Evolutionary conservation across 1,140 invertebrate genomes (phyloP).

Genomic region (Nasonia longicornis): DNA sequence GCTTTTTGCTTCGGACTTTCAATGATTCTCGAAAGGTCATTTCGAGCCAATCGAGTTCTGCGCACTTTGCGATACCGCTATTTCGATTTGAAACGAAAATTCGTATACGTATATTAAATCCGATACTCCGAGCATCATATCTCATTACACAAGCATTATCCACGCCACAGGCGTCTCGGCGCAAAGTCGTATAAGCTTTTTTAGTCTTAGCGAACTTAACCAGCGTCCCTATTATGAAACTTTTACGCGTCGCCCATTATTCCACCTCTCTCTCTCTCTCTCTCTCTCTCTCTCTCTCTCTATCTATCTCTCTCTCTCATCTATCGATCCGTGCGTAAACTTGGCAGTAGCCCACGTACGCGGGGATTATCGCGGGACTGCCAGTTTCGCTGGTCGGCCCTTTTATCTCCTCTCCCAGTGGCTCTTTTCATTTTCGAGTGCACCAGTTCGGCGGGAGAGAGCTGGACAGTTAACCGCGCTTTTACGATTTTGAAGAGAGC

Average conservation of each 20-base stretch:
- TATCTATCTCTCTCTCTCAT: neutral
- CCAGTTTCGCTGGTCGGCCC: too few species aligned
- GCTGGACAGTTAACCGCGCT: too few species aligned
- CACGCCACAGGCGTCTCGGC: neutral
- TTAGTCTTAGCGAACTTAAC: neutral
- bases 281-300: neutral
- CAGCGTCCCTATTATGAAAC: neutral
- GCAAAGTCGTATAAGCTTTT: neutral
- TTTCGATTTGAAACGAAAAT: neutral
- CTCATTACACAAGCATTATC: neutral
- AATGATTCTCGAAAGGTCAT: neutral
- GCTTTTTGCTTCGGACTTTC: too few species aligned
- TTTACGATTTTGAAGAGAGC: neutral
- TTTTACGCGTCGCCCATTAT: constrained; percentile 2
- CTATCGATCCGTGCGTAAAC: constrained; percentile 5
- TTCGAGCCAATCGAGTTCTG: neutral
- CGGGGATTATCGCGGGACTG: too few species aligned
- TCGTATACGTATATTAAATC: neutral
- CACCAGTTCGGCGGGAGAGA: too few species aligned
- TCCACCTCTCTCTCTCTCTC: too few species aligned
- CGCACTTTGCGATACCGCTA: neutral
- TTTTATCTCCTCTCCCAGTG: too few species aligned
- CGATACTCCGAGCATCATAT: neutral
- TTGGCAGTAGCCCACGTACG: too few species aligned
- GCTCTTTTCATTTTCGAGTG: too few species aligned